phyloP scores from a whole-genome alignment of 2,888 invertebrate species.

The Meteorus cinctellus region DNA sequence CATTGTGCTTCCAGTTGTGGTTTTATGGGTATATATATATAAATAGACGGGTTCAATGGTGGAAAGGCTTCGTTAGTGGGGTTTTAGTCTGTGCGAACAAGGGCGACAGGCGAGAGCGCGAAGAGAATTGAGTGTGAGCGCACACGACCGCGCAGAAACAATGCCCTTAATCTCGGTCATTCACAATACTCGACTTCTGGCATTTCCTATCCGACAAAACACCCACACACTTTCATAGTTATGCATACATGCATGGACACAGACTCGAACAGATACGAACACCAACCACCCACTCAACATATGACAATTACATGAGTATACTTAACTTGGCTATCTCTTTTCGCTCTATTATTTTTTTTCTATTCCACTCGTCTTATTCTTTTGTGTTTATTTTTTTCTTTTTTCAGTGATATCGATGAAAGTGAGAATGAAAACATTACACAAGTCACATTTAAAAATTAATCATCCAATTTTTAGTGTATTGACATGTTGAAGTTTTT shows the following conservation, averaged over 20 bases:
- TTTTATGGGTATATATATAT: not conserved
- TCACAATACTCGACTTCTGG: conserved; percentile 44
- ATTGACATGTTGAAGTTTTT: too few species aligned
- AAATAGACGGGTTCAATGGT: not conserved
- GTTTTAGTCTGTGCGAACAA: conserved; percentile 17
- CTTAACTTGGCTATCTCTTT: not conserved
- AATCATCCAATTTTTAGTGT: too few species aligned
- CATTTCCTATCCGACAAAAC: conserved; percentile 37
- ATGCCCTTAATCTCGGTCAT: conserved; percentile 50
- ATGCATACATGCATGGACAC: not conserved
- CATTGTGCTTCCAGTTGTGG: conserved; percentile 4
- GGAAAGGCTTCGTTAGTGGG: conserved; percentile 6
- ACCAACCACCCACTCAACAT: not conserved
- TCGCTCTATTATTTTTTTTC: not conserved
- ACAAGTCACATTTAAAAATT: too few species aligned
- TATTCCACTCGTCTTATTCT: not conserved
- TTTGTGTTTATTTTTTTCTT: not conserved
- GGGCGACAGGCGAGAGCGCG: conserved; percentile 15
- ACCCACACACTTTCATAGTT: not conserved
- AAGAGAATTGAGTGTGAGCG: conserved; percentile 24
- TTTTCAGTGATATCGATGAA: not conserved
- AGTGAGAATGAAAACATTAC: not conserved
- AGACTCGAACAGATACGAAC: not conserved
- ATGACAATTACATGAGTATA: not conserved
- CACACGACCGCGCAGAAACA: conserved; percentile 43